Conservation (phyloP, 2,888 invertebrate species). For the Mythimna pallens region DNA sequence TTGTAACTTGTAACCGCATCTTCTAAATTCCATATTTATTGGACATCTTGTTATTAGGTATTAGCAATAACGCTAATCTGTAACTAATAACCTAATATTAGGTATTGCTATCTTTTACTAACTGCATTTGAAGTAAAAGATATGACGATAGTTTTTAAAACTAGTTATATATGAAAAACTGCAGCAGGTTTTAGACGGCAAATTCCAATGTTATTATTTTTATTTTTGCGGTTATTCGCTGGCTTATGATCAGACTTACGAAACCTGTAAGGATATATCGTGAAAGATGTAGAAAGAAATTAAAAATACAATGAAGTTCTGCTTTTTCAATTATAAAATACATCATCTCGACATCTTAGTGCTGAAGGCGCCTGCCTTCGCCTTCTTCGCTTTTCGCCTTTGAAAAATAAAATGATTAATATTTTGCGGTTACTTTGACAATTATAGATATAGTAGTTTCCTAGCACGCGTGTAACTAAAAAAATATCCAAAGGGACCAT, state of each 20-base stretch:
- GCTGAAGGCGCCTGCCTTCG: not conserved
- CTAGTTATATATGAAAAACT: not conserved
- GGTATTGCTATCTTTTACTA: not conserved
- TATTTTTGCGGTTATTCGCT: not conserved
- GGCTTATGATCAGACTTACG: not conserved
- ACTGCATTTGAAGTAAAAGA: not conserved
- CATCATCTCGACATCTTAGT: not conserved
- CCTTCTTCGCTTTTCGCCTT: too few species aligned
- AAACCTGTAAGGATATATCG: not conserved
- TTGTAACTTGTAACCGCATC: conserved; percentile 1
- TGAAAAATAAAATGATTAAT: too few species aligned
- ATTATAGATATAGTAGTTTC: too few species aligned
- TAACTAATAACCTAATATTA: not conserved
- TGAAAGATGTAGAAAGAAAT: not conserved
- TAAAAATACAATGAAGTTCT: not conserved
- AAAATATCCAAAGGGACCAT: too few species aligned
- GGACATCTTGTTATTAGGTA: not conserved
- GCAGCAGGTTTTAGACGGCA: not conserved
- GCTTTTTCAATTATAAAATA: too few species aligned
- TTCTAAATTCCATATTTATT: not conserved
- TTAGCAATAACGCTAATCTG: not conserved
- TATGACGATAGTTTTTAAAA: not conserved
- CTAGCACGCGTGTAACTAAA: too few species aligned
- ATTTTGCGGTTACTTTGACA: too few species aligned
- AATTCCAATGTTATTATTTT: not conserved